These are phyloP conservation scores for Peromyscus leucopus DNA, from an alignment of 2,113 vertebrate genomes.

Conservation along the genomic window DNA sequence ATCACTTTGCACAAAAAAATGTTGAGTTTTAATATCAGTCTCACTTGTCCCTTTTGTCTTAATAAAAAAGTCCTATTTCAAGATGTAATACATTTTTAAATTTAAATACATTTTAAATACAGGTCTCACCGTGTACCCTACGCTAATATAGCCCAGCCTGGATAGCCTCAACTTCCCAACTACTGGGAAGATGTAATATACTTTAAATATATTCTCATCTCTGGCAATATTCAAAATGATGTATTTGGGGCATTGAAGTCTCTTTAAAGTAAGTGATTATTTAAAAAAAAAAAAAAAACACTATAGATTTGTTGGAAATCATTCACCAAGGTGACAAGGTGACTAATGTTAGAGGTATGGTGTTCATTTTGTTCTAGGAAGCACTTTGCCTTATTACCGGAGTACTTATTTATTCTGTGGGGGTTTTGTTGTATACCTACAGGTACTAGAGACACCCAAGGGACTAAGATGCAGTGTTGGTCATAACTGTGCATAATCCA, in stretches of 20 bases:
- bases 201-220: conserved; percentile 9
- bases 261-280: conserved; percentile 28
- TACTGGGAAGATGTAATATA: not conserved
- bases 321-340: not conserved
- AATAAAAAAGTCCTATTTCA: conserved; percentile 36
- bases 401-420: conserved; percentile 7
- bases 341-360: not conserved
- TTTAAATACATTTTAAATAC: conserved; percentile 42
- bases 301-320: not conserved
- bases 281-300: conserved; percentile 2
- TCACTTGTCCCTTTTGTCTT: conserved; percentile 15
- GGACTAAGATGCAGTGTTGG: not conserved
- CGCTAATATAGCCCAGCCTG: not conserved
- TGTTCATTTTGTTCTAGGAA: not conserved
- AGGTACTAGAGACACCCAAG: not conserved
- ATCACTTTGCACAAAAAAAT: not conserved
- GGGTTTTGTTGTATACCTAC: not conserved
- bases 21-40: not conserved
- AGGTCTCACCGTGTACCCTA: not conserved
- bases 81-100: not conserved
- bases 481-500: not conserved
- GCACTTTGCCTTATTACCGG: not conserved
- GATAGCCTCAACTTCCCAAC: not conserved
- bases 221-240: not conserved
- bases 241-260: not conserved